Conservation (phyloP, 2,113 vertebrate genomes). For the Hylia prasina region DNA sequence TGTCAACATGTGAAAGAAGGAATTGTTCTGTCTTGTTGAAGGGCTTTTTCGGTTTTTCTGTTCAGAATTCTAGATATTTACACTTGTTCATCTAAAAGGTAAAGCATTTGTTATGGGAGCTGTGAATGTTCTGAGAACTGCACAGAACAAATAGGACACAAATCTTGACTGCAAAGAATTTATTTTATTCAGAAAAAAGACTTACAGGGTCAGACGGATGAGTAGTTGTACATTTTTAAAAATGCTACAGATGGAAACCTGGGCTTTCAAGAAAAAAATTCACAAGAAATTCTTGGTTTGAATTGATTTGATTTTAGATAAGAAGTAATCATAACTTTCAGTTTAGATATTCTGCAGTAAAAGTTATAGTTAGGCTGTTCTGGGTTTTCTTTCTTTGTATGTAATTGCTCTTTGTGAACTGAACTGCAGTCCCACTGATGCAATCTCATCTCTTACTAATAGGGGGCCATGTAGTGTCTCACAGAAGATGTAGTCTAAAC, state of each 20-base stretch:
- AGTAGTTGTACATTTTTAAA: not conserved
- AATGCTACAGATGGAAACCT: not conserved
- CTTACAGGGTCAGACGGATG: not conserved
- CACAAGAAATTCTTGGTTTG: not conserved
- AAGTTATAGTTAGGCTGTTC: not conserved
- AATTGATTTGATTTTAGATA: not conserved
- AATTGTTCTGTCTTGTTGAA: conserved; percentile 1
- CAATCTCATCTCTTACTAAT: not conserved
- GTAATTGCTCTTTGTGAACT: not conserved
- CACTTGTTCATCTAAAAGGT: not conserved
- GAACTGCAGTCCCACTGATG: not conserved
- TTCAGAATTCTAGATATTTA: not conserved
- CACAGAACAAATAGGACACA: not conserved
- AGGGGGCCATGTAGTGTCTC: not conserved
- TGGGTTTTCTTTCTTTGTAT: not conserved
- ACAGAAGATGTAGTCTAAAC: not conserved
- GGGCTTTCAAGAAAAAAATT: not conserved
- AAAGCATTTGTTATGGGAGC: not conserved
- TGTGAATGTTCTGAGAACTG: not conserved
- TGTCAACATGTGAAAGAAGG: conserved; percentile 9
- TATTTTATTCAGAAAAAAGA: not conserved
- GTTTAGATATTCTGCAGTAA: not conserved
- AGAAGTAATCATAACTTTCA: not conserved
- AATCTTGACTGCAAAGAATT: not conserved
- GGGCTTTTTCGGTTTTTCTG: not conserved